phyloP scores from a whole-genome alignment of 2,888 invertebrate genomes.

The Apodemia zela region DNA sequence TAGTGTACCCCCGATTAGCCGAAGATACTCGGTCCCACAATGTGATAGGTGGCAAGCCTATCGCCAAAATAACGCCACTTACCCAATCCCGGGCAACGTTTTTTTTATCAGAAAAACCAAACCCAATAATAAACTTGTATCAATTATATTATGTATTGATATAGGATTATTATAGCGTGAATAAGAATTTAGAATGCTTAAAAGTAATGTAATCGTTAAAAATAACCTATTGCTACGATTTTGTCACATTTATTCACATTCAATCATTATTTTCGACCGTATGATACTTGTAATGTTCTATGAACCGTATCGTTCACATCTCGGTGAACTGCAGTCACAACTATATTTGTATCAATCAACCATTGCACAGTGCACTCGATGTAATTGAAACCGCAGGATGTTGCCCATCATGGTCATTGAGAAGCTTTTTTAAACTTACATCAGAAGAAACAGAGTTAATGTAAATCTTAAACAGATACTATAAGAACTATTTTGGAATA shows the following conservation, averaged over 20 bases:
- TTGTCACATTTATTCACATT: background rate
- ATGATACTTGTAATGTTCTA: slow-evolving; percentile 8
- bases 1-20: too few relatives aligned
- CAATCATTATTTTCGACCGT: background rate
- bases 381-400: slow-evolving; percentile 75
- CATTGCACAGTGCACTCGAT: slow-evolving; percentile 56
- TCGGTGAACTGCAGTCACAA: slow-evolving; percentile 5
- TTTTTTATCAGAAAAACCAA: too few relatives aligned
- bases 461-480: background rate
- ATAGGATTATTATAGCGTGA: too few relatives aligned
- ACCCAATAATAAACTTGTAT: too few relatives aligned
- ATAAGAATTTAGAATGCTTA: too few relatives aligned
- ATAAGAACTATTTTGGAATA: slow-evolving; percentile 1
- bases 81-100: too few relatives aligned
- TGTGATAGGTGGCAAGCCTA: too few relatives aligned
- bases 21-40: too few relatives aligned
- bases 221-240: background rate
- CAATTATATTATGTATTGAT: too few relatives aligned
- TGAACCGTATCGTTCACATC: background rate
- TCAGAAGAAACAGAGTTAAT: background rate
- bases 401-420: slow-evolving; percentile 65
- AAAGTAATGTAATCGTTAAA: too few relatives aligned
- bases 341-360: slow-evolving; percentile 49
- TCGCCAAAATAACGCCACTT: too few relatives aligned
- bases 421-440: slow-evolving; percentile 50